These are phyloP conservation scores for Myripristis murdjan DNA, from an alignment of 2,797 vertebrate species.

Conservation along the genomic window DNA sequence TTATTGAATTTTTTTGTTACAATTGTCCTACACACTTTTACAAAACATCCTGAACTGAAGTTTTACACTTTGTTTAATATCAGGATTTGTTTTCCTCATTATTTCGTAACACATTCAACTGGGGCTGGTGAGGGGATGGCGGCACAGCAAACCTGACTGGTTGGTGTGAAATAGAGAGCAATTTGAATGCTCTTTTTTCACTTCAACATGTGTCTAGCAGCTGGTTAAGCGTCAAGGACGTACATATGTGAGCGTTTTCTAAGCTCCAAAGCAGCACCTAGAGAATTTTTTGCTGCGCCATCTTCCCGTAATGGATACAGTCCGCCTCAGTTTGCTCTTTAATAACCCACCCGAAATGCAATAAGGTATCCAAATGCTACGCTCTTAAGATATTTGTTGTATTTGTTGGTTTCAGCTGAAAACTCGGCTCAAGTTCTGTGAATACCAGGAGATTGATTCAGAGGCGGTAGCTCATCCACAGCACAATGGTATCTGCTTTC, in stretches of 20 bases:
- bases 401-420: constrained; percentile 12
- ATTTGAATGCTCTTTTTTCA: constrained; percentile 43
- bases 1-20: neutral
- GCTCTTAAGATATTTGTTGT: neutral
- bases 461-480: constrained; percentile 11
- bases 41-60: no score
- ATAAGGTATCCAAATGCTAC: constrained; percentile 15
- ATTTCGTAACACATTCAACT: neutral
- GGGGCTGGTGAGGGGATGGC: neutral
- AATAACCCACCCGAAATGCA: constrained; percentile 24
- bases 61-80: no score
- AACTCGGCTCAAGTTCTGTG: neutral
- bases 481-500: constrained; percentile 11
- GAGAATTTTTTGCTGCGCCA: constrained; percentile 50
- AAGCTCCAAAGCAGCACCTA: constrained; percentile 60
- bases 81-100: no score
- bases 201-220: constrained; percentile 75
- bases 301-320: constrained; percentile 66
- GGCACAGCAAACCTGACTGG: constrained; percentile 10
- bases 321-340: constrained; percentile 43
- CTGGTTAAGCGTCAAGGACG: constrained; percentile 69
- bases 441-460: constrained; percentile 6
- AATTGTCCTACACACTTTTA: neutral
- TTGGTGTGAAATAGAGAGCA: constrained; percentile 27
- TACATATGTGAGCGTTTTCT: constrained; percentile 68